Evolutionary conservation across 2,888 invertebrate species (phyloP), one percentile per base, ranked within the genome.

Genomic region (Yponomeuta evonymella): DNA sequence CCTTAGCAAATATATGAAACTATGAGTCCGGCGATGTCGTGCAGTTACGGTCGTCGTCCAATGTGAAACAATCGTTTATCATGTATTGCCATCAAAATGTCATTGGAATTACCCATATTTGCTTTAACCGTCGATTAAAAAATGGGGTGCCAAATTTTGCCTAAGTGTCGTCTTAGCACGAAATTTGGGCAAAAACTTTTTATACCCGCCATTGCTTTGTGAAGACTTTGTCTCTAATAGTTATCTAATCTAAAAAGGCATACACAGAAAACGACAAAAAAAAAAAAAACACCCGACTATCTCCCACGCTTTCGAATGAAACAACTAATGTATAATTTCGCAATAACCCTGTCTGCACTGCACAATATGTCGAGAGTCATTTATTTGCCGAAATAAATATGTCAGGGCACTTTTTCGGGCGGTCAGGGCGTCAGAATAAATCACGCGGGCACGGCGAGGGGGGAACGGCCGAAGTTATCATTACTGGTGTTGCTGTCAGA

Each of bases 281-380:
- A 69, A 73, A 67, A 72, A 75, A 73, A 70, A 23, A 73, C 43
- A 74, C 71, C 75, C 71, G 36, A 71, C 23, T 9, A 36, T 30
- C 82, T 89, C 89, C 85, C 88, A 89, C 88, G 87, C 80, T 77
- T 75, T 78, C 82, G 23, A 30, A 8, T 48, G 12, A 78, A 81
- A 84, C 84, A 43, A 80, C 79, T 81, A 83, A 84, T 82, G 80
- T 80, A 85, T 88, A 86, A 87, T 75, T 75, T 76, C 74, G 75
- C 83, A 76, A 87, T 85, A 79, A 80, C 80, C 77, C 73, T 75
- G 74, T 76, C 66, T 62, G 62, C 69, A 58, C 51, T 58, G 67
- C 23, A 82, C 89, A 90, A 90, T 91, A 90, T 90, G 90, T 84
- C 90, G 84, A 78, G 76, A 80, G 83, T 85, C 82, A 88, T 89